Base-by-base conservation (phyloP, 2,888 invertebrate species). In the Ophion ventricosus region DNA sequence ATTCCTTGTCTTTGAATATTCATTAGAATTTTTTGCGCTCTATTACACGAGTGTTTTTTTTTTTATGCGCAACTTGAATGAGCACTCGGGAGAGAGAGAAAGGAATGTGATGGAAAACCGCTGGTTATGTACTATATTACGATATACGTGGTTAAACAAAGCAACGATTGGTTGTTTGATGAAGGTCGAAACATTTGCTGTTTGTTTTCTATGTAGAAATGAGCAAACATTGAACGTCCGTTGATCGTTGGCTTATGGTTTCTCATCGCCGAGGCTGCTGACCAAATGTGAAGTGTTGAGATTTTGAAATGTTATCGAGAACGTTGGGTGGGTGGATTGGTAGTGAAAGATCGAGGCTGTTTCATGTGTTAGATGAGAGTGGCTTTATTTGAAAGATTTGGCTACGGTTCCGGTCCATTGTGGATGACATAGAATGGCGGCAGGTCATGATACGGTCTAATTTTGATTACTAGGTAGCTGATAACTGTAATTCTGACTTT, bases 1-100 rank as follows among this genome's bases (percentile, higher is more conserved):
- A 81, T 59, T 57, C 54, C 35, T 49, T 49, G 4, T 67, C 49
- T 20, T 78, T 70, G 64, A 78, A 78, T 70, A 75, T 84, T 81
- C 78, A 78, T 84, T 40, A 23, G 0, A 14, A 49, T 35, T 75
- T 76, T 76, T 80, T 72, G 49, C 72, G 66, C 66, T 75, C 75
- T 64, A 35, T 75, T 69, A 69, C 64, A 25, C 66, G 59, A 43
- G 57, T 70, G n/a, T 56, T 79, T n/a, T 67, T 64, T 72, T 26
- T 64, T 40, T 43, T 54, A n/a, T 29, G 57, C 77, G 82, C 29
- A 57, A 77, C 29, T n/a, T 63, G 8, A 29, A 64, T 20, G 7
- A 25, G 17, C 1, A 72, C 54, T 14, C 49, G 59, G n/a, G 56
- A 14, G 20, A 43, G 11, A 59, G 74, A 23, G n/a, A 59, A 40